Base-by-base conservation (phyloP, 2,888 invertebrate genomes). In the Xylota sylvarum region DNA sequence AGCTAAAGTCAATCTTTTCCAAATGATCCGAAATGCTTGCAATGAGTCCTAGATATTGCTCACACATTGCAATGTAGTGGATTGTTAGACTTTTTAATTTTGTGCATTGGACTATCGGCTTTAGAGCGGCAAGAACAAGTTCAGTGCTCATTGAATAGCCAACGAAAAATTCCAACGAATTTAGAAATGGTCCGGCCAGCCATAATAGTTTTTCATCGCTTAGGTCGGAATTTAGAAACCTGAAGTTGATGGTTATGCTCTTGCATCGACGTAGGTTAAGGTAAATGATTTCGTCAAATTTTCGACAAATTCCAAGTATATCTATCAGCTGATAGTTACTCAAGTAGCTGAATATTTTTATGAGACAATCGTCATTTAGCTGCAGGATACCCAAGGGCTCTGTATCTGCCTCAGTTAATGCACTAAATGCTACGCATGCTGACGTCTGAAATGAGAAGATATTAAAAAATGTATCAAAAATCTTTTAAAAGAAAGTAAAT, bases 351-450 rank as follows among this genome's bases (percentile, higher is more conserved):
- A 86, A 78, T 23, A 86, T 73, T 0, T 73, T 56, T n/a, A 86
- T 69, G n/a, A 86, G 82, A 46, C 86, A 86, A 17, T 85, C 85
- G 19, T 86, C 81, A 37, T 86, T 86, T 43, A 86, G 27, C 1
- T 82, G 48, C 17, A 82, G 23, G 0, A 86, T 30, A 10, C 62
- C 40, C 43, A 67, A 37, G 30, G 50, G 12, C n/a, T 40, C 40
- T n/a, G 58, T 0, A 23, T 30, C 55, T 48, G 58, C 30, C 4
- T 58, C 72, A 19, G 7, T 5, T 43, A 35, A 0, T 27, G 40
- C 10, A 19, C 5, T n/a, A n/a, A n/a, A 14, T 56, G 37, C 30
- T 56, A 23, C 6, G 12, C 12, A 30, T 30, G 52, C 10, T 0
- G 74, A 9, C 84, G 74, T 79, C 79, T 84, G 69, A 5, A 27